Evolutionary conservation across 2,888 invertebrate genomes (phyloP), one percentile per base, ranked within the genome.

Genomic region (Leucozona laternaria): DNA sequence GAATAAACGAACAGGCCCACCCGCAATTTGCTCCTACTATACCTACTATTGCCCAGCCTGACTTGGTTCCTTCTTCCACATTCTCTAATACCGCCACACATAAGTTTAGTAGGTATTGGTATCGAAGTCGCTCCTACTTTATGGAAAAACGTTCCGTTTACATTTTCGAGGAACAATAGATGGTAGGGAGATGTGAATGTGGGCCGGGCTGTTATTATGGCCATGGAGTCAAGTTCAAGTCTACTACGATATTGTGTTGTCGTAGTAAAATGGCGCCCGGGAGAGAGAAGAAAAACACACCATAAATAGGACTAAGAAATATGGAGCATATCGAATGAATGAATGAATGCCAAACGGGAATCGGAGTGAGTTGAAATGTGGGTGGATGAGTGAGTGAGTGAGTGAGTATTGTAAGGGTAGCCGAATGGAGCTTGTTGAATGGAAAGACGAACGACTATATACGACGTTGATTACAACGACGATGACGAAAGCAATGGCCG

Each of bases 141-240:
- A 81, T 78, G 75, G 71, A 45, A 86, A 72, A 62, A 45, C 58
- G 80, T 77, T 73, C 25, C 62, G 40, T 48, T 53, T 71, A 66
- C 68, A 71, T 72, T 77, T 71, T 86, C 60, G 71, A 70, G 78
- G 48, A 86, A 86, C 86, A 86, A 86, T 86, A 82, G 82, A 81
- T 78, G 85, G 77, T 68, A 79, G 79, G 45, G 58, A 72, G 68
- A 77, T 43, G 81, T 81, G 68, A 62, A 77, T 43, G 81, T 81
- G 68, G 68, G 73, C 48, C 34, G 1, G 28, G 48, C 31, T 48
- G 60, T 72, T 68, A 43, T 17, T 78, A 79, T 79, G 82, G 73
- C 81, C 82, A 82, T 82, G 82, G 78, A 86, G 86, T 82, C 86
- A 86, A 86, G 86, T 86, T 86, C 86, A 86, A 86, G 86, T 86